phyloP scores from a whole-genome alignment of 2,888 invertebrate species.

The Brenthis ino region DNA sequence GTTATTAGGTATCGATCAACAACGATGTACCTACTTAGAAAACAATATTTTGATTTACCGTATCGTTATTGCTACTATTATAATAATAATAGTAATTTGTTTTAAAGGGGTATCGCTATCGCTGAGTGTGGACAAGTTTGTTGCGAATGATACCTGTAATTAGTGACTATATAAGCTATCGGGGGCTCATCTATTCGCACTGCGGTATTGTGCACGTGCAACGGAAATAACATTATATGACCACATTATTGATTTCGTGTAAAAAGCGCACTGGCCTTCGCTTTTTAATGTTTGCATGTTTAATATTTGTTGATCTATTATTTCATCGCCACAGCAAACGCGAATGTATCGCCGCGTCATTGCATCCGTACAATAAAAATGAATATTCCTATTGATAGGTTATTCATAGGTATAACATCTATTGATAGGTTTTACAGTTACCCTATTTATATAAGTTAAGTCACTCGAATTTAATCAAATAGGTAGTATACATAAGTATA shows the following conservation, averaged over 20 bases:
- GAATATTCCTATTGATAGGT: too few species aligned
- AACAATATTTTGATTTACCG: too few species aligned
- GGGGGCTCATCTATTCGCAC: conserved; percentile 68
- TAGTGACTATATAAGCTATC: conserved; percentile 66
- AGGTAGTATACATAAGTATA: too few species aligned
- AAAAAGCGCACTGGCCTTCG: conserved; percentile 53
- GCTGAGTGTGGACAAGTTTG: conserved; percentile 55
- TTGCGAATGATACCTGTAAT: conserved; percentile 79
- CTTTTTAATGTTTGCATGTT: conserved; percentile 39
- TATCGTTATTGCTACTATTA: neutral
- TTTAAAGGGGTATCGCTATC: neutral
- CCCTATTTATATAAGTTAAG: too few species aligned
- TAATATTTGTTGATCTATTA: conserved; percentile 22
- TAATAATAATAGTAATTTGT: neutral
- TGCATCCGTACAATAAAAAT: too few species aligned
- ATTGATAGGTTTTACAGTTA: too few species aligned
- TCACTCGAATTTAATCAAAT: too few species aligned
- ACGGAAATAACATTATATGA: conserved; percentile 63
- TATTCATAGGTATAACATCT: too few species aligned
- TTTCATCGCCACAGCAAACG: conserved; percentile 11
- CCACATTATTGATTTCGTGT: conserved; percentile 73
- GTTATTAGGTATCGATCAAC: too few species aligned
- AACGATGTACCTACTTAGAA: too few species aligned
- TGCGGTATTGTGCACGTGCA: conserved; percentile 52
- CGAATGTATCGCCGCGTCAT: neutral